A percentile compares a stretch with the other conserved stretches of the same genome.
Evolutionary conservation across 2,888 invertebrate species (phyloP).

Genomic region (Cephonodes hylas): DNA sequence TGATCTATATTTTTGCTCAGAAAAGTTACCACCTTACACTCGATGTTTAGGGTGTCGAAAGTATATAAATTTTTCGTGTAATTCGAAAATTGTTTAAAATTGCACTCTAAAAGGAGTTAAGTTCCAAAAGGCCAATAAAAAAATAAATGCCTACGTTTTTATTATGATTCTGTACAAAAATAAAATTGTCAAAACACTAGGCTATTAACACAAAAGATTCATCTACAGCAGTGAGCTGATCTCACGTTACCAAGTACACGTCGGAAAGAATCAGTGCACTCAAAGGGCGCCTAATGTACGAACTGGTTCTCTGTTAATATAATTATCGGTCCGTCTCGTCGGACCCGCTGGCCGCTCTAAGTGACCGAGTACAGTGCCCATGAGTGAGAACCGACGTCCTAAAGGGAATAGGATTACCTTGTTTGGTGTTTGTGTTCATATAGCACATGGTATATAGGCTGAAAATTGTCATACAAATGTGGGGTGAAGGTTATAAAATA

Average conservation of each 20-base stretch:
- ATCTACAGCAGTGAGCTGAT: constrained; percentile 13
- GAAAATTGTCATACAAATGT: background rate
- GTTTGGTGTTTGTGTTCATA: background rate
- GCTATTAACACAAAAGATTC: background rate
- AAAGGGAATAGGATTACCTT: background rate
- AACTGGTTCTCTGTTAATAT: constrained; percentile 63
- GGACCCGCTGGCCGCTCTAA: constrained; percentile 38
- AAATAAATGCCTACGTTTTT: too few species aligned
- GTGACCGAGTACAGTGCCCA: constrained; percentile 35
- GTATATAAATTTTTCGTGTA: too few species aligned
- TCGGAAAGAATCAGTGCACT: constrained; percentile 59
- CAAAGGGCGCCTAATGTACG: constrained; percentile 54
- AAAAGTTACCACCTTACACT: too few species aligned
- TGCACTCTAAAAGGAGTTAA: too few species aligned
- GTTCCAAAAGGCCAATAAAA: too few species aligned
- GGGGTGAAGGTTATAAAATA: background rate
- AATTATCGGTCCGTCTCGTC: constrained; percentile 53
- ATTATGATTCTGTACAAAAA: background rate
- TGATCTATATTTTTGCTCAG: too few species aligned
- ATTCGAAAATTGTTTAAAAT: too few species aligned
- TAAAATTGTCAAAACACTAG: too few species aligned
- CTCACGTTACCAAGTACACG: constrained; percentile 38
- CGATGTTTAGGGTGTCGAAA: too few species aligned
- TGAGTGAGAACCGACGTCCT: background rate
- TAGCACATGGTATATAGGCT: background rate